These are phyloP conservation scores for Ariopsis seemanni DNA, from an alignment of 2,113 vertebrate genomes.

Conservation along the genomic window DNA sequence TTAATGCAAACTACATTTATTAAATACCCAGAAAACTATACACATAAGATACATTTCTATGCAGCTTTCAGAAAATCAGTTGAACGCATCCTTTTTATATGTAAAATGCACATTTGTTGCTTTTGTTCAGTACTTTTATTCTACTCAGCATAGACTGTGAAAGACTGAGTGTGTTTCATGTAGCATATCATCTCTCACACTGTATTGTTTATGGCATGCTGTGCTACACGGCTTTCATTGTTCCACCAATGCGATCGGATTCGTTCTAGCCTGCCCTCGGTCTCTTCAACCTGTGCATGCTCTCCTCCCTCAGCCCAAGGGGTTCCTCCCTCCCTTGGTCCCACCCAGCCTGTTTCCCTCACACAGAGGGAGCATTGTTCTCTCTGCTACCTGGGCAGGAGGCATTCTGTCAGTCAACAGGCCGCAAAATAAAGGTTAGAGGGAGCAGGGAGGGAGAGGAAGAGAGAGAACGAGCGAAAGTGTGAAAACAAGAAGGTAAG, in stretches of 20 bases:
- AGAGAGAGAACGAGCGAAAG: conserved; percentile 28
- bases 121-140: not conserved
- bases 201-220: not conserved
- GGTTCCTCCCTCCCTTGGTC: conserved; percentile 41
- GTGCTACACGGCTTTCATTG: not conserved
- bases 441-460: conserved; percentile 33
- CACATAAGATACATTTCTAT: not conserved
- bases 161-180: not conserved
- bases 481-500: conserved; percentile 23
- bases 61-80: not conserved
- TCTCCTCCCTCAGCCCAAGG: conserved; percentile 40
- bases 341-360: conserved; percentile 9
- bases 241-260: conserved; percentile 9
- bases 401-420: conserved; percentile 44
- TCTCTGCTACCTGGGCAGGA: conserved; percentile 49
- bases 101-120: not conserved
- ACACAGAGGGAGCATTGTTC: conserved; percentile 57
- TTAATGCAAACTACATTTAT: not conserved
- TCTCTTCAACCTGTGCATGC: not conserved
- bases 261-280: conserved; percentile 43
- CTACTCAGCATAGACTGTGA: not conserved
- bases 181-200: not conserved
- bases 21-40: too few relatives aligned
- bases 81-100: not conserved
- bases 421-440: conserved; percentile 32